These are phyloP conservation scores for Platerodrilus igneus DNA, from an alignment of 2,888 invertebrate genomes.

Conservation along the genomic window DNA sequence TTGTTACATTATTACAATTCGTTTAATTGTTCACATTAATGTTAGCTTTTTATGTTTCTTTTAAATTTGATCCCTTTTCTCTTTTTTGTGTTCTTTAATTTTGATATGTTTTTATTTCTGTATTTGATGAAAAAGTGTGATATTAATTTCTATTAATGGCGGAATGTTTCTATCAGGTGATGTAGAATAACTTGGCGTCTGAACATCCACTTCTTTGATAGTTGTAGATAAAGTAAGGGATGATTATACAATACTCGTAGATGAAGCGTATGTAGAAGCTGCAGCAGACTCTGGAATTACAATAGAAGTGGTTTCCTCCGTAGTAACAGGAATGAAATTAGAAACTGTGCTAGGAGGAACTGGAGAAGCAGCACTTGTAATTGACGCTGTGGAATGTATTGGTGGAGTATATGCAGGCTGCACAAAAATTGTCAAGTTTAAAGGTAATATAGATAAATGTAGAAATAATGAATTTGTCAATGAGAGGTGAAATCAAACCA, in stretches of 20 bases:
- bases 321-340: constrained; percentile 46
- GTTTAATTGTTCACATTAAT: too few species aligned
- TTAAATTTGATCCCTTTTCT: constrained; percentile 63
- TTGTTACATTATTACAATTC: too few species aligned
- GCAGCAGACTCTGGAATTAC: constrained; percentile 29
- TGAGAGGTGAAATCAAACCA: constrained; percentile 59
- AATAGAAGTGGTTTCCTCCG: constrained; percentile 29
- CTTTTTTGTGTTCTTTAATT: constrained; percentile 53
- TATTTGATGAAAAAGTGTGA: too few species aligned
- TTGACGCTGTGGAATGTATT: constrained; percentile 55
- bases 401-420: constrained; percentile 57
- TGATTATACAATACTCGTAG: constrained; percentile 30
- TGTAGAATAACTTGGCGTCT: too few species aligned
- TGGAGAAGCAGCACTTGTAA: too few species aligned
- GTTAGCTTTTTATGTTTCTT: constrained; percentile 60
- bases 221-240: constrained; percentile 12
- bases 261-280: constrained; percentile 36
- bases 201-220: too few species aligned
- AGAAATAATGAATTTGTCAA: constrained; percentile 53
- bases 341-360: too few species aligned
- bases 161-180: constrained; percentile 12
- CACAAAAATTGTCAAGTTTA: constrained; percentile 51
- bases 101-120: too few species aligned
- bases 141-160: too few species aligned
- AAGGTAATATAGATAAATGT: constrained; percentile 44